Base-by-base conservation (phyloP, 2,113 vertebrate species). In the Nerophis lumbriciformis region DNA sequence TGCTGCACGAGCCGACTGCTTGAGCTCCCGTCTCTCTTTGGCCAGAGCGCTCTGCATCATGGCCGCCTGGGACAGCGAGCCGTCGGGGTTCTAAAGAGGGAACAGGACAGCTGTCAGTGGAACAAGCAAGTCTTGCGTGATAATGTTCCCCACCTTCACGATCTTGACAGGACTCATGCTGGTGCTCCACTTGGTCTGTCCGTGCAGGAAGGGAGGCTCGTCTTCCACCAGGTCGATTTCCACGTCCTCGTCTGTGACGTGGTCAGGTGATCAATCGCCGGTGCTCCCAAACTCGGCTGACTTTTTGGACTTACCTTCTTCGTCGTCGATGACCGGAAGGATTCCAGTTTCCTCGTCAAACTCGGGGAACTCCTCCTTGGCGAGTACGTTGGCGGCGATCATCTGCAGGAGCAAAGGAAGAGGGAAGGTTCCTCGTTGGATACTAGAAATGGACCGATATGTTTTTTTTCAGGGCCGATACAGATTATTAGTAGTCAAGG, bases 91-190 rank as follows among this genome's bases (percentile, higher is more conserved):
- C 96, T 99, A 9, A 12, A 21, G 2, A 28, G n/a, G 64, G 1
- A 47, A 14, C 35, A 15, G 36, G 12, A 45, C 28, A 15, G 63
- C 11, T 45, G 42, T 45, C 42, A 45, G 12, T 45, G 10, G 12
- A 12, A 10, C 4, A 53, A 35, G 6, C 13, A 53, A 7, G 14
- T 15, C 36, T 28, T 52, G 50, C 16, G 13, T 11, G 5, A 36
- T 11, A 35, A 53, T 53, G 8, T 16, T 16, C 9, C 53, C 53
- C 61, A 98, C 97, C 95, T 99, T 99, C 6, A 99, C 95, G 4
- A 99, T 99, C 84, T 99, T 98, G 64, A 98, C 96, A 8, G 97
- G 97, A 61, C 97, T 99, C 94, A 98, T 97, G 85, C 97, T 95
- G 94, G 97, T 98, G 88, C 96, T 98, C 66, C 98, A 95, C 57